Evolutionary conservation across 2,113 vertebrate genomes (phyloP).

Genomic region (Eclectus roratus): DNA sequence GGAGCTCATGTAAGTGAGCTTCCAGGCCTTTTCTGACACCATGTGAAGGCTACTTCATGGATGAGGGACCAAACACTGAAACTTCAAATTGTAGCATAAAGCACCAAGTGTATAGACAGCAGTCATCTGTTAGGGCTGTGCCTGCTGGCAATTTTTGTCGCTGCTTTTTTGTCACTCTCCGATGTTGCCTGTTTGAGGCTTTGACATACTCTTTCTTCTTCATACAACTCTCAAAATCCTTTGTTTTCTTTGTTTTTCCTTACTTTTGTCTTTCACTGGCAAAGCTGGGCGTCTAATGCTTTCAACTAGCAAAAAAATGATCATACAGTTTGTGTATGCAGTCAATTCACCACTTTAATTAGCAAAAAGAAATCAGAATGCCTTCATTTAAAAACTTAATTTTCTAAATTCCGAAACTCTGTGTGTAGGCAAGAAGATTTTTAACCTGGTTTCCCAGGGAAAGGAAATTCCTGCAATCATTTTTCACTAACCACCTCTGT

Average conservation of each 20-base stretch:
- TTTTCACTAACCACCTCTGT: slow-evolving; percentile 40
- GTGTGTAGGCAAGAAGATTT: background rate
- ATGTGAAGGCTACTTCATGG: background rate
- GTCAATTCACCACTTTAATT: background rate
- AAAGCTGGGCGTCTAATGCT: background rate
- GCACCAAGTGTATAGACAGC: background rate
- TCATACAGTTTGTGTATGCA: background rate
- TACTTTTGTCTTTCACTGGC: background rate
- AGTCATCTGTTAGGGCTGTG: background rate
- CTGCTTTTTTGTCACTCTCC: background rate
- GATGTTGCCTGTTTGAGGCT: background rate
- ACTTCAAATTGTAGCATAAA: background rate
- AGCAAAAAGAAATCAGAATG: background rate
- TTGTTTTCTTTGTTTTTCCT: background rate
- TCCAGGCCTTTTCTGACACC: background rate
- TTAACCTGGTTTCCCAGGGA: slow-evolving; percentile 43
- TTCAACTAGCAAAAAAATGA: background rate
- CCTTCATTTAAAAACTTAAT: slow-evolving; percentile 29
- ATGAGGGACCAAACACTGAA: background rate
- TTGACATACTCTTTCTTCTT: background rate
- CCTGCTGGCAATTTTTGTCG: background rate
- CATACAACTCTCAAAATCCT: background rate
- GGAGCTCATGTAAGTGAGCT: background rate
- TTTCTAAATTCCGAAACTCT: background rate
- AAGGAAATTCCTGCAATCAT: slow-evolving; percentile 30